A percentile compares a stretch with the other conserved stretches of the same genome.
Conservation (phyloP, 2,888 invertebrate species). For the Andricus quercusramuli region DNA sequence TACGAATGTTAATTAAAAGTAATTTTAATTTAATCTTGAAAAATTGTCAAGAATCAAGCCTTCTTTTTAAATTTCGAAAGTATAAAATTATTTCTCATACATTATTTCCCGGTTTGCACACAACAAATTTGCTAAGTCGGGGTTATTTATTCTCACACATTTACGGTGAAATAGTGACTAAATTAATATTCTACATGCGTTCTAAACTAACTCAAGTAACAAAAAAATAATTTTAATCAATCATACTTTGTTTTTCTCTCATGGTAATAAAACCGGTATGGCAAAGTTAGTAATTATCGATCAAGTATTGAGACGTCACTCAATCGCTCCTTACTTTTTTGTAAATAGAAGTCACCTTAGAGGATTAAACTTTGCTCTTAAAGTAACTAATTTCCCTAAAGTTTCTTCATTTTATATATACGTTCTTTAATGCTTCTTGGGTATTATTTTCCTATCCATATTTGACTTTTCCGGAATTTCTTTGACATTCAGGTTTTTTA, state of each 20-base stretch:
- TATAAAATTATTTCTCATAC: no score
- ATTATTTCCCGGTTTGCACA: neutral
- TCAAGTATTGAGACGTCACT: neutral
- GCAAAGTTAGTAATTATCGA: neutral
- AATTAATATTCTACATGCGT: neutral
- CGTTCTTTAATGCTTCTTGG: no score
- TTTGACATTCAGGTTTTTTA: neutral
- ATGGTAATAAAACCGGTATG: constrained; percentile 2
- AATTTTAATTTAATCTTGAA: no score
- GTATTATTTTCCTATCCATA: neutral
- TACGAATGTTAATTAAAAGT: no score
- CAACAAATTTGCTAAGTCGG: neutral
- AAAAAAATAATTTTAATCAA: neutral
- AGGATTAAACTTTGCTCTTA: neutral
- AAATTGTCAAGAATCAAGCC: no score
- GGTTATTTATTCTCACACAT: neutral
- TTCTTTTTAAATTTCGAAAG: no score
- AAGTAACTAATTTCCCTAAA: neutral
- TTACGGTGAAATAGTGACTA: neutral
- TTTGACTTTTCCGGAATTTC: neutral
- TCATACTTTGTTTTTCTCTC: neutral
- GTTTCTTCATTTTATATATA: neutral
- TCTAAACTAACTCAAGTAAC: neutral
- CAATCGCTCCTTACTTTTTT: neutral
- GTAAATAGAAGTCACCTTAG: neutral